phyloP scores from a whole-genome alignment of 2,113 vertebrate genomes.

The Ellobius talpinus region DNA sequence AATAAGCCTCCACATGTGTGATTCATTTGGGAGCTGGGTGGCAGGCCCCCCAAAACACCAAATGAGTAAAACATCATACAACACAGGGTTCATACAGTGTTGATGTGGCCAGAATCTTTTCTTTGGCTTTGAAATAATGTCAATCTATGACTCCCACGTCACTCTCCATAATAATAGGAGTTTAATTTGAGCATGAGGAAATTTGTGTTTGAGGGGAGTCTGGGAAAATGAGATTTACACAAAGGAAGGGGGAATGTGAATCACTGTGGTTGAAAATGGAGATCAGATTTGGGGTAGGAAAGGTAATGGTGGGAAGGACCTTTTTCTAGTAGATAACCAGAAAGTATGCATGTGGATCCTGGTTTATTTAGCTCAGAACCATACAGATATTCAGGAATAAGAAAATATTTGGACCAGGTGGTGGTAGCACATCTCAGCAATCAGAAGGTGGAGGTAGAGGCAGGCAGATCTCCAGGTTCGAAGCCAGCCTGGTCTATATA shows the following conservation, averaged over 20 bases:
- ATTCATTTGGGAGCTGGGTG: too few relatives aligned
- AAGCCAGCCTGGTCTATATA: too few relatives aligned
- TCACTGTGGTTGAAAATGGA: not conserved
- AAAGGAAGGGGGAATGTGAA: not conserved
- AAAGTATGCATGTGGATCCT: not conserved
- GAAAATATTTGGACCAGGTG: not conserved
- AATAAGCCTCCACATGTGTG: too few relatives aligned
- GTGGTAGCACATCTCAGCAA: too few relatives aligned
- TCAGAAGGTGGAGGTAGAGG: too few relatives aligned
- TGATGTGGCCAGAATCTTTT: not conserved
- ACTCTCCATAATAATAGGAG: not conserved
- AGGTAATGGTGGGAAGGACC: not conserved
- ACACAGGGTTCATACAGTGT: not conserved
- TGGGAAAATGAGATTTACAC: not conserved
- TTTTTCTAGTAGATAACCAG: constrained; percentile 9
- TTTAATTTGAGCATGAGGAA: not conserved
- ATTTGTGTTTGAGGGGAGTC: not conserved
- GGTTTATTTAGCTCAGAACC: not conserved
- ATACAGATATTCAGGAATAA: not conserved
- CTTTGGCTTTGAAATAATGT: not conserved
- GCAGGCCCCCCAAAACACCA: too few relatives aligned
- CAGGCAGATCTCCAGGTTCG: too few relatives aligned
- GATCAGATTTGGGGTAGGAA: not conserved
- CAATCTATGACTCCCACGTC: not conserved
- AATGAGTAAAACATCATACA: too few relatives aligned